Conservation (phyloP, 2,113 vertebrate species). For the Neofelis nebulosa region DNA sequence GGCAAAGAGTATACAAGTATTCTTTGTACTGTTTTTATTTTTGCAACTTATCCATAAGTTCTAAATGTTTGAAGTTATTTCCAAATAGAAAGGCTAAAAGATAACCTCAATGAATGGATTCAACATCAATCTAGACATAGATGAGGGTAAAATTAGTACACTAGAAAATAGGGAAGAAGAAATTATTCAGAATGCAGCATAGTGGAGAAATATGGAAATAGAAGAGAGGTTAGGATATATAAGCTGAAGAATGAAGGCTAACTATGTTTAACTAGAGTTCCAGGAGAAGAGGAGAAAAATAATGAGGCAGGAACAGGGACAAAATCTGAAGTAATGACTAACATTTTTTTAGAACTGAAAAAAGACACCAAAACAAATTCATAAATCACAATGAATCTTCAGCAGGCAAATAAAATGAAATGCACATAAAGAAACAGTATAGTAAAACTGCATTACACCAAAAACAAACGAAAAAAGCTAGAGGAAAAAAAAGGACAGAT, state of each 20-base stretch:
- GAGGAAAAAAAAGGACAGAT: neutral
- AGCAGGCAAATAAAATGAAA: neutral
- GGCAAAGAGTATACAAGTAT: neutral
- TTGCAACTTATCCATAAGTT: neutral
- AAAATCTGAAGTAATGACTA: neutral
- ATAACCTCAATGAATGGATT: neutral
- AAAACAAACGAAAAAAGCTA: neutral
- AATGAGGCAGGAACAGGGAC: neutral
- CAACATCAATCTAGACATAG: neutral
- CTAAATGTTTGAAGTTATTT: constrained; percentile 22
- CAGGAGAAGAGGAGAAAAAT: neutral
- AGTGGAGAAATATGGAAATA: neutral
- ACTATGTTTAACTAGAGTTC: neutral
- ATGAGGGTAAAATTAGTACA: neutral
- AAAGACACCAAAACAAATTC: neutral
- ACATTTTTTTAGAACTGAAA: neutral
- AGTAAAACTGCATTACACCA: neutral
- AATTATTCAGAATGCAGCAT: neutral
- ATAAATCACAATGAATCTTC: neutral
- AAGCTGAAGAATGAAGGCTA: neutral
- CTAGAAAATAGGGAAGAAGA: neutral
- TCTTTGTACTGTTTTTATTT: neutral
- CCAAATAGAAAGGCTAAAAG: neutral
- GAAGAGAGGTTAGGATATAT: neutral
- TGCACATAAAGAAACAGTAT: neutral